Conservation (phyloP, 2,888 invertebrate species). For the Alitta virens region DNA sequence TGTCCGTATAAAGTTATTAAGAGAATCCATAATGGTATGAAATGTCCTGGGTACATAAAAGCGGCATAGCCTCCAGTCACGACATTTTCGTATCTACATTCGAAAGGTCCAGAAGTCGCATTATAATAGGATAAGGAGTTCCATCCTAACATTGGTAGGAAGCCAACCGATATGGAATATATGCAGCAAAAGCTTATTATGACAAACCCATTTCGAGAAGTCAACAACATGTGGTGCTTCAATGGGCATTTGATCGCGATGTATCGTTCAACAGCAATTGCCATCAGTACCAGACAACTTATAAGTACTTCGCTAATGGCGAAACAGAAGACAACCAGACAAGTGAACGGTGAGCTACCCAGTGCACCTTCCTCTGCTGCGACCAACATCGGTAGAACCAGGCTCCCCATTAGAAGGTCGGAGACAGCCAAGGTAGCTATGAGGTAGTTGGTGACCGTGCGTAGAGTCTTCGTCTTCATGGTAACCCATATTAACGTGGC, state of each 20-base stretch:
- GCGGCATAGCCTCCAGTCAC: slow-evolving; percentile 20
- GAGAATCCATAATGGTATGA: slow-evolving; percentile 23
- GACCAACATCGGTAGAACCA: slow-evolving; percentile 21
- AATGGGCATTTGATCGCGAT: slow-evolving; percentile 39
- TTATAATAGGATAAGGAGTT: slow-evolving; percentile 18
- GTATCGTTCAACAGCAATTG: slow-evolving; percentile 41
- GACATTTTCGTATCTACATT: slow-evolving; percentile 21
- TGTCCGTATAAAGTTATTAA: slow-evolving; percentile 21
- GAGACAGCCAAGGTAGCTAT: slow-evolving; percentile 19
- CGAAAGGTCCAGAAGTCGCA: background rate
- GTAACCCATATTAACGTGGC: slow-evolving; percentile 17
- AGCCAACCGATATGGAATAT: slow-evolving; percentile 34
- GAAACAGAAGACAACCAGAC: slow-evolving; percentile 21
- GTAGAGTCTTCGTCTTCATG: slow-evolving; percentile 11
- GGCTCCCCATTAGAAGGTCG: slow-evolving; percentile 20
- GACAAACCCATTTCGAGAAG: slow-evolving; percentile 26
- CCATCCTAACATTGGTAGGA: slow-evolving; percentile 42
- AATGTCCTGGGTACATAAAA: slow-evolving; percentile 24
- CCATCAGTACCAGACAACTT: slow-evolving; percentile 30
- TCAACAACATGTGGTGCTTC: slow-evolving; percentile 34
- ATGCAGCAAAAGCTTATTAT: slow-evolving; percentile 33
- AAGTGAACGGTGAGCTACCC: slow-evolving; percentile 11
- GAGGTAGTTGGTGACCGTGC: slow-evolving; percentile 25
- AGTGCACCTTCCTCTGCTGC: slow-evolving; percentile 22
- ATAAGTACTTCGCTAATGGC: slow-evolving; percentile 18